Evolutionary conservation across 1,140 invertebrate species (phyloP), one percentile per base, ranked within the genome.

Genomic region (Zaprionus inermis): DNA sequence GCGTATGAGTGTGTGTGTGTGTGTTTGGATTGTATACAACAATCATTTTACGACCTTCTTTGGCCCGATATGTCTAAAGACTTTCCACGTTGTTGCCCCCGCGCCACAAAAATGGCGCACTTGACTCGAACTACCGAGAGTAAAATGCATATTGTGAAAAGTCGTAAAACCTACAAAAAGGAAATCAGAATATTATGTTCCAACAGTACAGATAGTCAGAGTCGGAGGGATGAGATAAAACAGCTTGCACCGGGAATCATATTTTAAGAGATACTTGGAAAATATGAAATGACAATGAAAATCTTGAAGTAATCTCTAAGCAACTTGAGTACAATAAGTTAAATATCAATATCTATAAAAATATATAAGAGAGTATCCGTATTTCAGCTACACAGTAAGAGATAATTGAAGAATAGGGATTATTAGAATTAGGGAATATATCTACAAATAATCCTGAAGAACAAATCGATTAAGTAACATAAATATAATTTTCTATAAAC

Each of bases 11-110:
- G 70, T 46, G 9, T 22, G 18, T 49, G 18, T 49, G 18, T 88
- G 70, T 86, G 56, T 76, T 88, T 88, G 58, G 73, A 83, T 79
- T 88, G 83, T 88, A 88, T 88, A 88, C 84, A 88, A 78, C 78
- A 88, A 72, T 44, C 70, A 36, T 88, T 88, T 88, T 88, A 88
- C 83, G 83, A 88, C 84, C 70, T 78, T 83, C 78, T 60, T 41
- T 32, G 22, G 10, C 61, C 60, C 72, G 67, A 88, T 88, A 85
- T 82, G 68, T 65, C 59, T 67, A 83, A 76, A 86, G 79, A 70
- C 84, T 88, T 89, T 83, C 66, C 58, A 20, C 58, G 49, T 69
- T 74, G 69, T 38, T 38, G 10, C 38, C 14, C 11, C 51, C 18
- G 24, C 20, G 56, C 14, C 44, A 49, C 64, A 60, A 84, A 77